Evolutionary conservation across 2,797 vertebrate genomes (phyloP).

Genomic region (Apogon hyalosoma): DNA sequence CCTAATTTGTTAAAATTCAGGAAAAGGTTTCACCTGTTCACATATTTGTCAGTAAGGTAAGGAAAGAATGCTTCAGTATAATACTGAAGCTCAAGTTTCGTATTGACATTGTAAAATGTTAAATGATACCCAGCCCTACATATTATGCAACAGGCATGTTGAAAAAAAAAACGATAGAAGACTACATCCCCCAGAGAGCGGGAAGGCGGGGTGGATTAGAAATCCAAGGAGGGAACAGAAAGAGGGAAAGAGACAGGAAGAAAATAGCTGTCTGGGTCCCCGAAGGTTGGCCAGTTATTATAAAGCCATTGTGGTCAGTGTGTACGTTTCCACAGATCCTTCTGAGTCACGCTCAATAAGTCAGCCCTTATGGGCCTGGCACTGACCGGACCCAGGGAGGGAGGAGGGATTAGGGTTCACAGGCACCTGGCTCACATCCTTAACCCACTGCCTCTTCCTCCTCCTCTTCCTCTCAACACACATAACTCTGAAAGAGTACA

Average conservation of each 20-base stretch:
- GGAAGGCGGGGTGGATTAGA: constrained; percentile 58
- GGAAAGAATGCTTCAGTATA: not conserved
- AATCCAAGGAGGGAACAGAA: constrained; percentile 60
- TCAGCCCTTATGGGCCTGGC: constrained; percentile 76
- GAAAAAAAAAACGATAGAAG: constrained; percentile 3
- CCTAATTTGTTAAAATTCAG: too few relatives aligned
- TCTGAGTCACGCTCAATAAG: constrained; percentile 79
- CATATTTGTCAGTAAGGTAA: too few relatives aligned
- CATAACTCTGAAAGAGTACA: constrained; percentile 46
- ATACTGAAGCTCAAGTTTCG: not conserved
- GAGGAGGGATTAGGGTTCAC: constrained; percentile 54
- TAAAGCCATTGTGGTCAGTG: constrained; percentile 81
- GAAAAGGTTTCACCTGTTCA: too few relatives aligned
- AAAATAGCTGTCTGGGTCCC: constrained; percentile 80
- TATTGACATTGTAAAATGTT: not conserved
- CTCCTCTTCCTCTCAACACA: constrained; percentile 55
- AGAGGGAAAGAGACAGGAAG: constrained; percentile 71
- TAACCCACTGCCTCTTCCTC: constrained; percentile 59
- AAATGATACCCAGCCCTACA: constrained; percentile 10
- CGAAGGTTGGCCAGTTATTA: constrained; percentile 79
- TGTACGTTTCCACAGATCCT: constrained; percentile 76
- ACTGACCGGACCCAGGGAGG: constrained; percentile 51
- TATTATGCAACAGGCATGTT: constrained; percentile 38
- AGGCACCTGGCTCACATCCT: constrained; percentile 75
- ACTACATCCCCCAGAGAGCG: constrained; percentile 41